Evolutionary conservation across 2,797 vertebrate genomes (phyloP).

Genomic region (Eulemur rubriventer): DNA sequence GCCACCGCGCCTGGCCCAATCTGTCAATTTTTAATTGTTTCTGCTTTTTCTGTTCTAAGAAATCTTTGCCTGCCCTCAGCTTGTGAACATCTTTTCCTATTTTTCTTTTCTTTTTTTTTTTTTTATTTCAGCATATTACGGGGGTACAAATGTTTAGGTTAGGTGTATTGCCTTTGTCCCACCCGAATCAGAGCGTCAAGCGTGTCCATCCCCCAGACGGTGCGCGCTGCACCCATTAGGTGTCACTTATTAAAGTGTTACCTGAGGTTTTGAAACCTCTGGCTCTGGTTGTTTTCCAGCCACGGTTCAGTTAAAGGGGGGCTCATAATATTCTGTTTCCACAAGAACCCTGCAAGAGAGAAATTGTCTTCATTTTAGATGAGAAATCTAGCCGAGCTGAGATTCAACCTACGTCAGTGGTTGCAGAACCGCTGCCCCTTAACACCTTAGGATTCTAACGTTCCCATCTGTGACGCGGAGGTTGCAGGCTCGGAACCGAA

Average conservation of each 20-base stretch:
- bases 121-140: no score
- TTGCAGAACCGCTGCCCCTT: not conserved
- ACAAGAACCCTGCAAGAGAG: not conserved
- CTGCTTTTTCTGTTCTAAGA: no score
- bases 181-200: no score
- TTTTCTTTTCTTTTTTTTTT: no score
- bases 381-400: not conserved
- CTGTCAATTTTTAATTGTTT: no score
- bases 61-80: no score
- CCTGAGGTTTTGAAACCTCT: not conserved
- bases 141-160: no score
- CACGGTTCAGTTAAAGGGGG: not conserved
- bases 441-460: not conserved
- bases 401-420: not conserved
- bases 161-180: no score
- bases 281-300: not conserved
- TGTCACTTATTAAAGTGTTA: not conserved
- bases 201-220: no score
- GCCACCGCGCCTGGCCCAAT: no score
- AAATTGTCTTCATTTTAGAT: not conserved
- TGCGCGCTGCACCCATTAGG: no score
- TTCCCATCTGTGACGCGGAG: not conserved
- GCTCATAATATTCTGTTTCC: not conserved
- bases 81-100: no score
- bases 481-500: fast-evolving